phyloP scores from a whole-genome alignment of 2,797 vertebrate genomes.

The Rousettus madagascariensis region DNA sequence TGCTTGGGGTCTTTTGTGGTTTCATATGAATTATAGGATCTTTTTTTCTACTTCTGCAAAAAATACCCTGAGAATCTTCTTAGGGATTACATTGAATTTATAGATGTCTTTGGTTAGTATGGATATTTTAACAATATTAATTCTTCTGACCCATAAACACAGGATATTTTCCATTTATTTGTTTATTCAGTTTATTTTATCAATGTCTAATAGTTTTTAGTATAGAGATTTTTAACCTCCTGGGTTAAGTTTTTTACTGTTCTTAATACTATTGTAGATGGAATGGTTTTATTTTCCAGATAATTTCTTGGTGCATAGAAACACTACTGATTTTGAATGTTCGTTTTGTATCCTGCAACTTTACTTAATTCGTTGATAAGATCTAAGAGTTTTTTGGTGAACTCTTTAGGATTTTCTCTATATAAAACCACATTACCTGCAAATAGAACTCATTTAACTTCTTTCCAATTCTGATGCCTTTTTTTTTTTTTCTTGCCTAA shows the following conservation, averaged over 20 bases:
- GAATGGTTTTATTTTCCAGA: background rate
- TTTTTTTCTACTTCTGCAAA: background rate
- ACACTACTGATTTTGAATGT: background rate
- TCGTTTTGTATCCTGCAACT: background rate
- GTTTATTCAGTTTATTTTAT: background rate
- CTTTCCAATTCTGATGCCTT: background rate
- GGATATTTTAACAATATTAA: background rate
- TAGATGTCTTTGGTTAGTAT: background rate
- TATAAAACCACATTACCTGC: background rate
- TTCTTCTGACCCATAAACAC: background rate
- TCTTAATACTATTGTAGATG: background rate
- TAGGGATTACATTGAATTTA: background rate
- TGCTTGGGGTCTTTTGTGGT: background rate
- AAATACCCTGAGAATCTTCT: background rate
- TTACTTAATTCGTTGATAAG: background rate
- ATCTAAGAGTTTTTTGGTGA: background rate
- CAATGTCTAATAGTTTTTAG: background rate
- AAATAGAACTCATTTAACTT: background rate
- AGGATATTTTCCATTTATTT: background rate
- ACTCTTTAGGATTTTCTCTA: background rate
- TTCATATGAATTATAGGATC: background rate
- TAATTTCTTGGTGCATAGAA: background rate
- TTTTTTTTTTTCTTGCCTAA: background rate
- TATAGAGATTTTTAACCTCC: background rate
- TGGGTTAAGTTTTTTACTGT: background rate